These are phyloP conservation scores for Drosophila stalkeri DNA, from an alignment of 2,888 invertebrate genomes.

Conservation along the genomic window DNA sequence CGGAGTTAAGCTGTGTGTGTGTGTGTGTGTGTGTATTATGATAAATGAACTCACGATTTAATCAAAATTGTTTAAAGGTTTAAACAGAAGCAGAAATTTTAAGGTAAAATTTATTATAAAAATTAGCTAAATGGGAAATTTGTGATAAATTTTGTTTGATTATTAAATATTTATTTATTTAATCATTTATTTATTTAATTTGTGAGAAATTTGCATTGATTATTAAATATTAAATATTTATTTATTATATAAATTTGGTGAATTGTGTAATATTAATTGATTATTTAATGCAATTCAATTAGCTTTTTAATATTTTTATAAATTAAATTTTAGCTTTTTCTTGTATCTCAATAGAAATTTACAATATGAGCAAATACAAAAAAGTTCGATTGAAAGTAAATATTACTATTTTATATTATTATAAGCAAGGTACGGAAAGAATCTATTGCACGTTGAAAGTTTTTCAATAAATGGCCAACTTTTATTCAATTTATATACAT, in stretches of 20 bases:
- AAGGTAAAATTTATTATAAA: no score
- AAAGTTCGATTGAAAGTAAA: not conserved
- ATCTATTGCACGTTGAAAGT: not conserved
- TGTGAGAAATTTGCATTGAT: not conserved
- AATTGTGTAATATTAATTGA: not conserved
- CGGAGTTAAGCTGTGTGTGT: constrained; percentile 22
- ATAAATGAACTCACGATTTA: constrained; percentile 43
- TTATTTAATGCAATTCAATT: not conserved
- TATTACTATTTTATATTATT: not conserved
- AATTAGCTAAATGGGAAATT: not conserved
- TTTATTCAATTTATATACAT: not conserved
- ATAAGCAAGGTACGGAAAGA: no score
- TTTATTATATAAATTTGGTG: not conserved
- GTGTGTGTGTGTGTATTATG: constrained; percentile 30
- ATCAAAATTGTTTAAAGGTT: not conserved
- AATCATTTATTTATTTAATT: no score
- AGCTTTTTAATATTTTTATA: not conserved
- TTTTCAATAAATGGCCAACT: not conserved
- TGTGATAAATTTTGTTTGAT: not conserved
- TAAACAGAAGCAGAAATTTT: not conserved
- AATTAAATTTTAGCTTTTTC: not conserved
- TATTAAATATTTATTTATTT: not conserved
- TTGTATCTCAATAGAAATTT: not conserved
- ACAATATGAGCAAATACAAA: not conserved
- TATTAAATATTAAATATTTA: no score